Conservation (phyloP, 2,113 vertebrate species). For the Laterallus jamaicensis region DNA sequence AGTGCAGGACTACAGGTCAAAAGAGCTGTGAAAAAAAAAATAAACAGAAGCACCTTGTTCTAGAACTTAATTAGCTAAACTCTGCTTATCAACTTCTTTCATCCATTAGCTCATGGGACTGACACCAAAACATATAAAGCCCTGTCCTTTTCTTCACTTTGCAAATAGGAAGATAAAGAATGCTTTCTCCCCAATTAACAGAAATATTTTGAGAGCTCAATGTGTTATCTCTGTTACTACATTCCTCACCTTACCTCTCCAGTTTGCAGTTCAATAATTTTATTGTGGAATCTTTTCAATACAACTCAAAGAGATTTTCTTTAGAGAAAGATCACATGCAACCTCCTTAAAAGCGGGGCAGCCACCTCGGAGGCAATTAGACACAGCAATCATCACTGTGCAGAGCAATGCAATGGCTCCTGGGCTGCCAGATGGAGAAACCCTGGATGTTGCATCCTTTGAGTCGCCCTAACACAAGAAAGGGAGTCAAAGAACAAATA, state of each 20-base stretch:
- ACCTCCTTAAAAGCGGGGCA: not conserved
- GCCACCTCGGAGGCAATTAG: not conserved
- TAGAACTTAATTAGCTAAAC: not conserved
- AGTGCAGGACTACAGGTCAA: not conserved
- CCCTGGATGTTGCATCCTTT: not conserved
- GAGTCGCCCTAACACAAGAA: rapidly evolving
- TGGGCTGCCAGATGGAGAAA: not conserved
- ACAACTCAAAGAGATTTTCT: not conserved
- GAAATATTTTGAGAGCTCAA: not conserved
- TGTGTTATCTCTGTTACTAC: not conserved
- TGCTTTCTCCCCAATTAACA: not conserved
- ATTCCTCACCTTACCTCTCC: not conserved
- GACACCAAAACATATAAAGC: not conserved
- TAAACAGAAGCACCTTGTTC: not conserved
- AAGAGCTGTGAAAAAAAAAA: constrained; percentile 16
- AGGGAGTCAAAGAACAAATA: not conserved
- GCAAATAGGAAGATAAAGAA: not conserved
- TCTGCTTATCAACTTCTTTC: not conserved
- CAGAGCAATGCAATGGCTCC: not conserved
- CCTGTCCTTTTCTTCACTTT: not conserved
- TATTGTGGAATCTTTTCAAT: not conserved
- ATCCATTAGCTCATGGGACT: not conserved
- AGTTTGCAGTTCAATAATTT: not conserved
- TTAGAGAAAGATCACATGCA: not conserved
- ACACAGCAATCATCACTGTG: not conserved